Evolutionary conservation across 1,140 invertebrate genomes (phyloP).

Genomic region (Brevipalpus yothersi): DNA sequence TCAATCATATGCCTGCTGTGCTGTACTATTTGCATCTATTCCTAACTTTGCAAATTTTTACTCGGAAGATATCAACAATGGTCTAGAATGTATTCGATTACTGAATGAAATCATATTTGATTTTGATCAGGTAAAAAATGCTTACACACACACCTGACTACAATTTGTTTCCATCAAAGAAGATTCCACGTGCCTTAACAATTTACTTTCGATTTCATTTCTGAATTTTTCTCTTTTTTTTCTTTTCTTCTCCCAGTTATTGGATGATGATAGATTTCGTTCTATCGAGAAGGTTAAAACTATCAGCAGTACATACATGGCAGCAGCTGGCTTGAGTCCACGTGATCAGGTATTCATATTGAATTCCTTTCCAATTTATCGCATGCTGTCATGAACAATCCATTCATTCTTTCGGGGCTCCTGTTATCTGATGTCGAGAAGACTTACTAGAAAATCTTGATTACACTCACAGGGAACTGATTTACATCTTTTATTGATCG

Average conservation of each 20-base stretch:
- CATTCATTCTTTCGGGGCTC: not conserved
- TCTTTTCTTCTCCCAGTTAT: constrained; percentile 31
- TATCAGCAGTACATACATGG: constrained; percentile 89
- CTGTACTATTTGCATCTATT: constrained; percentile 91
- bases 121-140: constrained; percentile 26
- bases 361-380: not conserved
- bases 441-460: not conserved
- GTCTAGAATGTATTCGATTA: constrained; percentile 84
- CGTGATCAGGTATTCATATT: constrained; percentile 22
- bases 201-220: not conserved
- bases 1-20: constrained; percentile 69
- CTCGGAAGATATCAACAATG: constrained; percentile 86
- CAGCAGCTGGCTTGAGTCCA: constrained; percentile 78
- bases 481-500: not conserved
- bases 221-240: not conserved
- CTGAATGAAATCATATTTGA: constrained; percentile 88
- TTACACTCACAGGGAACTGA: not conserved
- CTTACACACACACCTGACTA: not conserved
- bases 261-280: constrained; percentile 64
- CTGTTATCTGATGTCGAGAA: not conserved
- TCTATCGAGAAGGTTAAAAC: constrained; percentile 98
- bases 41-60: constrained; percentile 98
- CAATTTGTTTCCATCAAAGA: not conserved
- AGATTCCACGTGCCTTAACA: not conserved
- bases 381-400: no score